Base-by-base conservation (phyloP, 2,888 invertebrate species). In the Parascotia fuliginaria region DNA sequence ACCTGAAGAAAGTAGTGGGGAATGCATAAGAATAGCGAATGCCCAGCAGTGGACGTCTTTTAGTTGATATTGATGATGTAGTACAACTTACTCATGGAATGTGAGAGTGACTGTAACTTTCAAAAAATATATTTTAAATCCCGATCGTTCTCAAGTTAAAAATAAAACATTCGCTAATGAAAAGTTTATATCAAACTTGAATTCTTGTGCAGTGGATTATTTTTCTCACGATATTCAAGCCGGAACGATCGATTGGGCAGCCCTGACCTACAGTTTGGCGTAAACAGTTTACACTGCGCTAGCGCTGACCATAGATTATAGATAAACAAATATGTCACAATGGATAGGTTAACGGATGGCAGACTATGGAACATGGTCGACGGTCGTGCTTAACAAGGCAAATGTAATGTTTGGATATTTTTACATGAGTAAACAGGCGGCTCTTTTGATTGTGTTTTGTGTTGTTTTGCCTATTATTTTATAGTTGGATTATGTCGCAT, bases 161-260 rank as follows among this genome's bases (percentile, higher is more conserved):
- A 9, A 33, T 33, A 33, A 33, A 33, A 33, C 11, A 19, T 58
- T 42, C 49, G n/a, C 34, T 9, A 9, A 38, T 2, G 9, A 38
- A 40, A 12, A 36, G 34, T 50, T 50, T 5, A 28, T 9, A 42
- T 24, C 32, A 43, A 42, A 34, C 36, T 34, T 16, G 11, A n/a
- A 40, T 40, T 37, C 51, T 37, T 43, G 53, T 50, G 53, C 22
- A 16, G 46, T 41, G 37, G n/a, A 0, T 0, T 28, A 37, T 39
- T 51, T 44, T 70, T 68, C 72, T 69, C 69, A 72, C 65, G 69
- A 48, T 50, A 58, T 59, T 39, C 36, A 51, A 62, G 38, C 55
- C 58, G 63, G 58, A 51, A 50, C 14, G 4, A 42, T 47, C 37
- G 55, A 63, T 69, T 63, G 60, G 56, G 59, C 53, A 56, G 55